Evolutionary conservation across 2,888 invertebrate genomes (phyloP).

Genomic region (Sclerodermus sp.): DNA sequence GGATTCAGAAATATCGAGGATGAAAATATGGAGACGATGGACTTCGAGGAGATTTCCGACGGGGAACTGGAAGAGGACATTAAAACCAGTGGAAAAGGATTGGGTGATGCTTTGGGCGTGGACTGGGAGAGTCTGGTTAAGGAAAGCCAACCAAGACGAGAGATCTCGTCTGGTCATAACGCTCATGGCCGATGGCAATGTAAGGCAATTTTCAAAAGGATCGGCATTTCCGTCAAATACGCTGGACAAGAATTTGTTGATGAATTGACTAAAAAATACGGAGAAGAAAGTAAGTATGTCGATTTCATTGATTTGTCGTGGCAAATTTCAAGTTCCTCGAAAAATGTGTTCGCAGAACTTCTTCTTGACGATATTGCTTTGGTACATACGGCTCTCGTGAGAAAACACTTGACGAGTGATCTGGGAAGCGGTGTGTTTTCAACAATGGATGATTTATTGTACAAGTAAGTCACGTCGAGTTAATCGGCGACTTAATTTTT

Average conservation of each 20-base stretch:
- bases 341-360: slow-evolving; percentile 21
- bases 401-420: slow-evolving; percentile 36
- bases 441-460: slow-evolving; percentile 41
- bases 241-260: slow-evolving; percentile 69
- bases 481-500: neutral
- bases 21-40: slow-evolving; percentile 73
- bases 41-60: slow-evolving; percentile 89
- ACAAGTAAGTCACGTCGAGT: slow-evolving; percentile 33
- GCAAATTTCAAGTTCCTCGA: too few relatives aligned
- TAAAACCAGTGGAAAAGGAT: slow-evolving; percentile 67
- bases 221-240: slow-evolving; percentile 79
- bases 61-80: slow-evolving; percentile 83
- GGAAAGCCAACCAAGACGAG: slow-evolving; percentile 66
- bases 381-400: slow-evolving; percentile 45
- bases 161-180: slow-evolving; percentile 49
- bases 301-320: slow-evolving; percentile 1
- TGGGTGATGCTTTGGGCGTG: slow-evolving; percentile 92
- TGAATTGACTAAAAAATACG: slow-evolving; percentile 50
- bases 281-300: slow-evolving; percentile 19
- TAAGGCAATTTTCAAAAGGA: slow-evolving; percentile 74
- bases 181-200: slow-evolving; percentile 81
- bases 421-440: slow-evolving; percentile 33
- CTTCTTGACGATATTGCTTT: slow-evolving; percentile 46
- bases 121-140: slow-evolving; percentile 91
- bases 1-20: slow-evolving; percentile 62